Evolutionary conservation across 1,140 invertebrate species (phyloP), one percentile per base, ranked within the genome.

Genomic region (Subanguina moxae): DNA sequence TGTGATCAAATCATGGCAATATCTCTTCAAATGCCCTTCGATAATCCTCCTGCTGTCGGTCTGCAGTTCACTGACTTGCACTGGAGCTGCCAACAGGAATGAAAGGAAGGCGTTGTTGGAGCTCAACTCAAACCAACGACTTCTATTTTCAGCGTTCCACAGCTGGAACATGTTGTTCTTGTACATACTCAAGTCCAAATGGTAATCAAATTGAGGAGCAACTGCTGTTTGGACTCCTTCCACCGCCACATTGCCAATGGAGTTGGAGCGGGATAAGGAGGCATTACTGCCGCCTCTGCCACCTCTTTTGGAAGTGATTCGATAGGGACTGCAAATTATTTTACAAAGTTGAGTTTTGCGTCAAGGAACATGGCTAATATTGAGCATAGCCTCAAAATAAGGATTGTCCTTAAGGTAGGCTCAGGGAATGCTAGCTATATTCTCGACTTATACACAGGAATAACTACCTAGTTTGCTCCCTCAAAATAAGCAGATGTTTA

Each of bases 401-500:
- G 32, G 32, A 38, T n/a, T 38, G 32, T 38, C 32, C n/a, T n/a
- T n/a, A n/a, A n/a, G n/a, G n/a, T n/a, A n/a, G n/a, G n/a, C n/a
- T n/a, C n/a, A n/a, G n/a, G n/a, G n/a, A n/a, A n/a, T n/a, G n/a
- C n/a, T n/a, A n/a, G n/a, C n/a, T n/a, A n/a, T n/a, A n/a, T n/a
- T n/a, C n/a, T n/a, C n/a, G n/a, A n/a, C n/a, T n/a, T n/a, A n/a
- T n/a, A n/a, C n/a, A n/a, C n/a, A n/a, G n/a, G n/a, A n/a, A n/a
- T n/a, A n/a, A n/a, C n/a, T 38, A 38, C 32, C 32, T 92, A 43
- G 97, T 97, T 84, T 98, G 95, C 82, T 99, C 95, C 23, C 95
- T 84, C 0, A 98, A 84, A 61, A 98, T 98, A 1, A 99, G 85
- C 48, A 99, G 84, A 86, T 98, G 95, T 84, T 98, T 98, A 38